Evolutionary conservation across 1,140 invertebrate genomes (phyloP).

Genomic region (Lepidurus apus): DNA sequence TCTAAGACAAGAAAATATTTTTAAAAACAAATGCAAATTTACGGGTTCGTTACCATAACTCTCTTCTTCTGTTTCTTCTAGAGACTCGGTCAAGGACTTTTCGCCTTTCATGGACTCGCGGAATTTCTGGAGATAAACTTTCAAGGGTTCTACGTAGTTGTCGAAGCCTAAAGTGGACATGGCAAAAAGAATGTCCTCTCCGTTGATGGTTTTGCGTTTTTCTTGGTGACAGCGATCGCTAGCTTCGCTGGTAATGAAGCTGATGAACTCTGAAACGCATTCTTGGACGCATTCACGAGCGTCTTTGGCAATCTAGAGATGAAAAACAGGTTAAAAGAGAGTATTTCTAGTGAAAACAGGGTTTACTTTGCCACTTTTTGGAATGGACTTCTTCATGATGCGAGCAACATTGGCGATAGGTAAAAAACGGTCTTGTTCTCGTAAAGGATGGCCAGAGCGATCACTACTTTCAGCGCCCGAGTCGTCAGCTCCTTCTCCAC

Average conservation of each 20-base stretch:
- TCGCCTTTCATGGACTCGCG: conserved; percentile 61
- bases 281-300: conserved; percentile 99
- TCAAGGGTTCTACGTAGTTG: conserved; percentile 95
- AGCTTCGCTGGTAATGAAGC: conserved; percentile 97
- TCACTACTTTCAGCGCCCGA: conserved; percentile 42
- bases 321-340: not conserved
- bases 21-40: not conserved
- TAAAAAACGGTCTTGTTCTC: conserved; percentile 90
- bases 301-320: conserved; percentile 87
- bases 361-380: conserved; percentile 84
- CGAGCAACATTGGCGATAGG: conserved; percentile 98
- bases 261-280: conserved; percentile 99
- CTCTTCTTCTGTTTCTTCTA: conserved; percentile 40
- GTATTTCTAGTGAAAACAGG: not conserved
- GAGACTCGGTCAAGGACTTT: conserved; percentile 35
- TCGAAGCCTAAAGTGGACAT: conserved; percentile 97
- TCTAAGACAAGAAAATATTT: not conserved
- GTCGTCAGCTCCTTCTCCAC: conserved; percentile 44
- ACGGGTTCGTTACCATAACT: conserved; percentile 35
- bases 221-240: conserved; percentile 95
- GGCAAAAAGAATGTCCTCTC: conserved; percentile 95
- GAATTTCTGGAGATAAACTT: conserved; percentile 94
- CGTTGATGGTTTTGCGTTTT: conserved; percentile 98
- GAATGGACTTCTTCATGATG: conserved; percentile 98
- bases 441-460: conserved; percentile 50